Conservation (phyloP, 2,797 vertebrate species). For the Platyrinchus mystaceus region DNA sequence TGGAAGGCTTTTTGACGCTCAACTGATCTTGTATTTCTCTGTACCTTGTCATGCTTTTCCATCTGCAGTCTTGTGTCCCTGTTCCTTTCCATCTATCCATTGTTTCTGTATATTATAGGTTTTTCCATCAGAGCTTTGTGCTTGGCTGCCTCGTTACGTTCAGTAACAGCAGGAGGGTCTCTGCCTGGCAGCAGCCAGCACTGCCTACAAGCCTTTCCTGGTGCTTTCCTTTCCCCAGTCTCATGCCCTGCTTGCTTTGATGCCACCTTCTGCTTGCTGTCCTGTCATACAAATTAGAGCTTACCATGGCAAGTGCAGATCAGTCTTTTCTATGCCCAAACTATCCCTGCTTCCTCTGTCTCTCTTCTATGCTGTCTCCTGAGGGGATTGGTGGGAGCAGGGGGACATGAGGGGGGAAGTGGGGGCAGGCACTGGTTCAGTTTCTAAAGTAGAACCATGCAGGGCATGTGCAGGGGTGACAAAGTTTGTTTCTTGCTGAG, state of each 20-base stretch:
- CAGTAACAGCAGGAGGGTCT: background rate
- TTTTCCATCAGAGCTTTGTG: background rate
- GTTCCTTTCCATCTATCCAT: background rate
- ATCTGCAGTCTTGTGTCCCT: background rate
- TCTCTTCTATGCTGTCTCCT: background rate
- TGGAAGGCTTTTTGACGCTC: background rate
- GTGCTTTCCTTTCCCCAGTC: background rate
- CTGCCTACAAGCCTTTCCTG: background rate
- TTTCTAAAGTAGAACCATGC: background rate
- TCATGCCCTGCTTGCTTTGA: background rate
- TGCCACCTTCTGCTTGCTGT: background rate
- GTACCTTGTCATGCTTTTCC: background rate
- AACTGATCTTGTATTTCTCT: background rate
- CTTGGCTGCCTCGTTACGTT: background rate
- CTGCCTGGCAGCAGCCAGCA: background rate
- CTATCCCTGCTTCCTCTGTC: rapidly evolving
- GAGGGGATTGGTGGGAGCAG: background rate
- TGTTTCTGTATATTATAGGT: background rate
- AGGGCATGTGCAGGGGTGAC: rapidly evolving
- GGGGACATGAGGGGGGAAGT: rapidly evolving
- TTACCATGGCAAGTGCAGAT: background rate
- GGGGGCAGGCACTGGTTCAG: background rate
- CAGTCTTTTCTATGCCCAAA: background rate
- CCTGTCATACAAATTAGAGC: background rate
- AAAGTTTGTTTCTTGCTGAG: background rate